Evolutionary conservation across 2,888 invertebrate genomes (phyloP).

Genomic region (Tetragnatha montana): DNA sequence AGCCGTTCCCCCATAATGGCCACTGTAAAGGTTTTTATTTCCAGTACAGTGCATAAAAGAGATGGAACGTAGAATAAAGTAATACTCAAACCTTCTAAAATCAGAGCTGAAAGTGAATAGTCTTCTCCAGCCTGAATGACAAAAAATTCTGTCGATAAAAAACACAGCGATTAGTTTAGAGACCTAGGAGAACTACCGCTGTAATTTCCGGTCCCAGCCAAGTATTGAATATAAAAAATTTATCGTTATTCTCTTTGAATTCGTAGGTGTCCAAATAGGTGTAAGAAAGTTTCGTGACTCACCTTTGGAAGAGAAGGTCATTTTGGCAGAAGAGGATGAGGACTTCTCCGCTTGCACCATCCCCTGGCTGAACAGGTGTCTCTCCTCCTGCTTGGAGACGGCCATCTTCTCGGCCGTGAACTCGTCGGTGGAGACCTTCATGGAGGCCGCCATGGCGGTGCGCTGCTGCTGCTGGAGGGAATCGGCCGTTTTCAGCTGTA

Average conservation of each 20-base stretch:
- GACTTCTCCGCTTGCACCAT: slow-evolving; percentile 70
- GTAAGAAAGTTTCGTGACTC: neutral
- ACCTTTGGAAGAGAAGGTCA: slow-evolving; percentile 72
- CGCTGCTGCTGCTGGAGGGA: slow-evolving; percentile 89
- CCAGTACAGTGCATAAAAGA: too few relatives aligned
- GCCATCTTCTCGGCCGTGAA: slow-evolving; percentile 87
- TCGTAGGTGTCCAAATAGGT: neutral
- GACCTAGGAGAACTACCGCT: too few relatives aligned
- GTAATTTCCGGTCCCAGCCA: too few relatives aligned
- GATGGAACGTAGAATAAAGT: too few relatives aligned
- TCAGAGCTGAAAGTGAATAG: too few relatives aligned
- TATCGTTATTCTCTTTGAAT: neutral
- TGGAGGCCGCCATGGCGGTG: slow-evolving; percentile 88
- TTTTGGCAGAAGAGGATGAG: slow-evolving; percentile 72
- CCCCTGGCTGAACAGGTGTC: slow-evolving; percentile 68
- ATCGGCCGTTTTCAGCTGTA: slow-evolving; percentile 87
- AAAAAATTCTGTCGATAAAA: too few relatives aligned
- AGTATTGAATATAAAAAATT: too few relatives aligned
- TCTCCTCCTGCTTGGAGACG: slow-evolving; percentile 73
- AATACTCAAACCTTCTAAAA: too few relatives aligned
- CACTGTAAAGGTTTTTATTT: too few relatives aligned
- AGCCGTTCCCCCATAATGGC: too few relatives aligned
- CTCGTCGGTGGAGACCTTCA: slow-evolving; percentile 89
- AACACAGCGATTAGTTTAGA: too few relatives aligned
- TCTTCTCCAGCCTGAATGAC: too few relatives aligned